Base-by-base conservation (phyloP, 2,888 invertebrate genomes). In the Conus canariensis region DNA sequence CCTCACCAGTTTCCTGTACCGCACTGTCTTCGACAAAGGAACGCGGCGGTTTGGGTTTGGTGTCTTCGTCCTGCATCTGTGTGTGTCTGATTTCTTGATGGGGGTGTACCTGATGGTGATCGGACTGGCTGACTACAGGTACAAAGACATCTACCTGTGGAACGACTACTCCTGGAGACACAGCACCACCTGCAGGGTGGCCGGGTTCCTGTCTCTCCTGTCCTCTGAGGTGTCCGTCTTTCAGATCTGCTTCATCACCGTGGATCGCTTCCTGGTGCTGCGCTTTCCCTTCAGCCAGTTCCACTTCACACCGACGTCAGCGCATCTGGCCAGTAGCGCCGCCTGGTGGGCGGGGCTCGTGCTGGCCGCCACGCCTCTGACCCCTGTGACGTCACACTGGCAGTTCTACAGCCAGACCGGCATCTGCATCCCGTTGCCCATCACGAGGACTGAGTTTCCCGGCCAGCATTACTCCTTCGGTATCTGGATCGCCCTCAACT, bases 181-280 rank as follows among this genome's bases (percentile, higher is more conserved):
- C 22, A 74, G 70, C n/a, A 19, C 70, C 70, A 19, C 70, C 8
- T 74, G 70, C 22, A 19, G 4, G 22, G 8, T 74, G 97, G 97
- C 70, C 8, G 70, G 70, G 19, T 74, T 74, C 70, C 70, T 74
- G 16, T 74, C 70, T 74, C 70, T 74, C 19, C 19, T 74, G 70
- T 74, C 70, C 70, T 19, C 19, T 22, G 70, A 74, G 70, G n/a
- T n/a, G 70, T 74, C 70, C 8, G 70, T 22, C 22, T 74, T 74
- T 19, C 19, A 8, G 19, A n/a, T 74, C 22, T 74, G 70, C 22
- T 22, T 74, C 70, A 74, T 74, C n/a, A 74, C 70, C 16, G 19
- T 74, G 70, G 70, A 74, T 94, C 97, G 97, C n/a, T 97, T 97
- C 92, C 96, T 97, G 92, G 97, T 97, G 0, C 97, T 97, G 74